phyloP scores from a whole-genome alignment of 1,140 invertebrate species.

The Bombyx mori region DNA sequence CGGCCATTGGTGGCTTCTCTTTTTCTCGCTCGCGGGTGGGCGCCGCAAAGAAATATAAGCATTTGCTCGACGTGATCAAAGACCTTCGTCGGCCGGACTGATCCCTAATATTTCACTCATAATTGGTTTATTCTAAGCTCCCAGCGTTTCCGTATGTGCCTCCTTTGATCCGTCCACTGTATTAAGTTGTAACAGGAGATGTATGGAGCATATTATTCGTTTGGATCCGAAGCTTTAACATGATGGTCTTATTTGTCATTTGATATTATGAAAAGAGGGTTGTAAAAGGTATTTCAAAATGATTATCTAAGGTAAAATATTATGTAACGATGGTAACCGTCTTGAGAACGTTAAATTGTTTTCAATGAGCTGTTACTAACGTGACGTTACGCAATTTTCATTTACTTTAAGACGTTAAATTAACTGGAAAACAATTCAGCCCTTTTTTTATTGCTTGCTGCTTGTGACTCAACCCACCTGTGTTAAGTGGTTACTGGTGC shows the following conservation, averaged over 20 bases:
- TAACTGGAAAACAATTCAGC: too few species aligned
- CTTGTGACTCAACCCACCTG: too few species aligned
- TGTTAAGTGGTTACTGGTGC: too few species aligned
- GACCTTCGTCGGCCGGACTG: constrained; percentile 47
- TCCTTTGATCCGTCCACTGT: constrained; percentile 66
- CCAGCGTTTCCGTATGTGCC: constrained; percentile 59
- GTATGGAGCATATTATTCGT: constrained; percentile 57
- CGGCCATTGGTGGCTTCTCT: constrained; percentile 53
- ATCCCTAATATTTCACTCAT: constrained; percentile 71
- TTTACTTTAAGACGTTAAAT: too few species aligned
- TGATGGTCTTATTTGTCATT: constrained; percentile 39
- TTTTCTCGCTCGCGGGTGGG: constrained; percentile 42
- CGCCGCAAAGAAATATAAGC: constrained; percentile 53
- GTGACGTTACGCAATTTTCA: too few species aligned
- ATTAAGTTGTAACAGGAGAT: constrained; percentile 58
- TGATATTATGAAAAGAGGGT: constrained; percentile 1
- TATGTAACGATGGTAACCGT: too few species aligned
- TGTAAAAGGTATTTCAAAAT: too few species aligned
- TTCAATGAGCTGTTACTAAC: too few species aligned
- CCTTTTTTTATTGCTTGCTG: too few species aligned
- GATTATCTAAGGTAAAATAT: too few species aligned
- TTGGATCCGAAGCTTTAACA: constrained; percentile 48
- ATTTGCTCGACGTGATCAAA: constrained; percentile 59
- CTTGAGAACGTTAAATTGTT: too few species aligned
- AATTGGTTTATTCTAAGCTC: constrained; percentile 71